Conservation (phyloP, 2,888 invertebrate genomes). For the Pilophorus perplexus region DNA sequence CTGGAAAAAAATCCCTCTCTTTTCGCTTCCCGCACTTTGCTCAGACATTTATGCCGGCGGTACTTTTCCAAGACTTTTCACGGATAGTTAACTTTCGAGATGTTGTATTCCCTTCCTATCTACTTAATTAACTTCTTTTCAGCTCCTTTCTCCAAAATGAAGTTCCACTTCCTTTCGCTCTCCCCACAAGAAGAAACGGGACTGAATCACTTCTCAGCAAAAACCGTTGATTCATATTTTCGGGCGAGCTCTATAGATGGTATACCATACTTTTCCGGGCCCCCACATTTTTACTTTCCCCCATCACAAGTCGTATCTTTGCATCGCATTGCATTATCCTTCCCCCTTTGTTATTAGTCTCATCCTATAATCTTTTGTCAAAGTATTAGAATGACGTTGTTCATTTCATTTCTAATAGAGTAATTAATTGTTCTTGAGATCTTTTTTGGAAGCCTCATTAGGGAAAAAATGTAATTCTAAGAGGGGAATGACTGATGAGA, state of each 20-base stretch:
- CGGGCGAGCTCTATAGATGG: not conserved
- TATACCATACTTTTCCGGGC: not conserved
- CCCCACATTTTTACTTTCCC: not conserved
- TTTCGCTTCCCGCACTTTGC: slow-evolving; percentile 25
- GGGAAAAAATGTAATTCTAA: too few species aligned
- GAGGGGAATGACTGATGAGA: too few species aligned
- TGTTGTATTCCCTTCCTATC: slow-evolving; percentile 27
- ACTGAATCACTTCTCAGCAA: slow-evolving; percentile 17
- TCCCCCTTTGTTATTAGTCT: not conserved
- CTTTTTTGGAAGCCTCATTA: too few species aligned
- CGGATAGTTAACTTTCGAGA: slow-evolving; percentile 28
- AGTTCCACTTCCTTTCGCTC: not conserved
- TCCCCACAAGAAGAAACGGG: not conserved
- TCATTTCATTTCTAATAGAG: too few species aligned
- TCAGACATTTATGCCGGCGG: slow-evolving; percentile 21
- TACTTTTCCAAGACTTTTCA: slow-evolving; percentile 11
- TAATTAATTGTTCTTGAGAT: too few species aligned
- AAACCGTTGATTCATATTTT: slow-evolving; percentile 21
- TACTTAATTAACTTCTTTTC: slow-evolving; percentile 39
- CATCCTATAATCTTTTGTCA: too few species aligned
- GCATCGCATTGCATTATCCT: slow-evolving; percentile 35
- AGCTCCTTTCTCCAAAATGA: slow-evolving; percentile 13
- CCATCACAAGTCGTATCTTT: slow-evolving; percentile 23
- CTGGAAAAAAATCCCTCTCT: slow-evolving; percentile 12
- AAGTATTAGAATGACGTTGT: too few species aligned